Evolutionary conservation across 2,888 invertebrate species (phyloP), one percentile per base, ranked within the genome.

Genomic region (Eupeodes latifasciatus): DNA sequence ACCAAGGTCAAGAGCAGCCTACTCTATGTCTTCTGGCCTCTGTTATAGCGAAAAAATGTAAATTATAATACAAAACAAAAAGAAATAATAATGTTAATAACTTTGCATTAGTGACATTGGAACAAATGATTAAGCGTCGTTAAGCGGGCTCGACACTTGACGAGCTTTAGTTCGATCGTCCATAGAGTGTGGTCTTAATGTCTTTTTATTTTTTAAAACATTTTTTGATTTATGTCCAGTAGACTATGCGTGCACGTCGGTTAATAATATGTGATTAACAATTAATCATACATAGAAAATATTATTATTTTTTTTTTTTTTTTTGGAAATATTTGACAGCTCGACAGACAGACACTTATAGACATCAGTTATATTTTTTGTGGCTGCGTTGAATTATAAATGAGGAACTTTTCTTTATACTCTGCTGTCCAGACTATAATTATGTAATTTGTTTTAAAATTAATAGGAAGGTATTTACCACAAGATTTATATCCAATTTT

Each of bases 1-100:
- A 34, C 47, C 66, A 66, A 66, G 66, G 66, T 66, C 66, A 66
- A 66, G 66, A 66, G 49, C 66, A 66, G 49, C 34, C 14, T 12
- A 12, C 40, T 40, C 40, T 34, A 1, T 19, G 6, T 12, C 12
- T 12, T 27, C 27, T 27, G 27, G 12, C 6, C 9, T 19, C 9
- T 64, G 44, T 64, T 64, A 27, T 27, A 64, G 64, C 64, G 12
- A 64, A 64, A 64, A 64, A 44, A 64, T 44, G 40, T 9, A n/a
- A 34, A 59, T 36, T 36, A 11, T 19, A 12, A 40, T 40, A 19
- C 19, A 40, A 16, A 27, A 27, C 27, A 27, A 27, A 27, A 27
- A 27, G 27, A 27, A 27, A 27, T 27, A 27, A 27, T 27, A 27
- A 27, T 27, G 27, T 27, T 44, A 44, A 62, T 62, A 62, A 62